A percentile compares a stretch with the other conserved stretches of the same genome.
These are phyloP conservation scores for Drosophila stalkeri DNA, from an alignment of 2,888 invertebrate genomes.

Conservation along the genomic window DNA sequence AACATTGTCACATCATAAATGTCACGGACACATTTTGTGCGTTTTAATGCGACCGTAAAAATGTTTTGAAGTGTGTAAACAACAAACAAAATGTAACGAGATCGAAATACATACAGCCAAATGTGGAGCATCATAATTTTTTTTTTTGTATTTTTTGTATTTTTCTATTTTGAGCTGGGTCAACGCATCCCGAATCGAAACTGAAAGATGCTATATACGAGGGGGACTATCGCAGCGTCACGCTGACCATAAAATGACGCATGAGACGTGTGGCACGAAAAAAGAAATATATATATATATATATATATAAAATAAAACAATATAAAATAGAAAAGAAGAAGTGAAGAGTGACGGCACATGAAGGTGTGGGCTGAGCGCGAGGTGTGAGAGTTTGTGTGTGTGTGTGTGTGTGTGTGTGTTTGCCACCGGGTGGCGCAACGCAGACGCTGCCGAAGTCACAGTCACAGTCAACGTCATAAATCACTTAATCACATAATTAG, in stretches of 20 bases:
- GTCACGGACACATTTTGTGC: constrained; percentile 77
- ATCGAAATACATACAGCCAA: constrained; percentile 40
- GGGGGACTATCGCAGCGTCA: constrained; percentile 34
- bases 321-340: constrained; percentile 8
- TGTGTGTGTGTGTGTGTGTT: constrained; percentile 3
- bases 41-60: constrained; percentile 72
- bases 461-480: constrained; percentile 66
- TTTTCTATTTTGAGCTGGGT: constrained; percentile 41
- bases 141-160: background rate
- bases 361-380: constrained; percentile 1
- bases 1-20: constrained; percentile 79
- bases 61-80: constrained; percentile 71
- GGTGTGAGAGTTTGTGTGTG: background rate
- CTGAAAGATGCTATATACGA: constrained; percentile 22
- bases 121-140: constrained; percentile 40
- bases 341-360: background rate
- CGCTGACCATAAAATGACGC: constrained; percentile 63
- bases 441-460: constrained; percentile 22
- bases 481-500: constrained; percentile 82
- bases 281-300: background rate
- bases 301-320: background rate
- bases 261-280: constrained; percentile 39
- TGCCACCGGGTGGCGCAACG: constrained; percentile 50
- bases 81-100: constrained; percentile 54
- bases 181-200: constrained; percentile 38